Evolutionary conservation across 2,797 vertebrate species (phyloP).

Genomic region (Falco berigora): DNA sequence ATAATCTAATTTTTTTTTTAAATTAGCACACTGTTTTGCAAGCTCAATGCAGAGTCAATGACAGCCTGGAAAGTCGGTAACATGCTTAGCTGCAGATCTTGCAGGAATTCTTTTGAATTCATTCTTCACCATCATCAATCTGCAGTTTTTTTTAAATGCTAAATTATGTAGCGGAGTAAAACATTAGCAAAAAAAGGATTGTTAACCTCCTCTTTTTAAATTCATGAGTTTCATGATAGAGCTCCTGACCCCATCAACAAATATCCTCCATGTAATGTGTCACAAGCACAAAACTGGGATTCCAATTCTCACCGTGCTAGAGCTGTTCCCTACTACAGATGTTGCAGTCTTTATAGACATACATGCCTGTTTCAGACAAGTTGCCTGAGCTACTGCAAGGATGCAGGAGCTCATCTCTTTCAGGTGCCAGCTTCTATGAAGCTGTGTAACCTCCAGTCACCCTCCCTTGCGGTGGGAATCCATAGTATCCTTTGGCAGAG

Average conservation of each 20-base stretch:
- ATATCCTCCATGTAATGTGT: background rate
- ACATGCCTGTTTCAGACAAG: background rate
- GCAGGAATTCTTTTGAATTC: background rate
- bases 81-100: background rate
- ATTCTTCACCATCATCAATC: background rate
- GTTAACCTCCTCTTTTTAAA: background rate
- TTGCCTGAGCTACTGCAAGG: background rate
- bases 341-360: background rate
- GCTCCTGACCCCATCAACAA: background rate
- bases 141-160: background rate
- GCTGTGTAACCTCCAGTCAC: background rate
- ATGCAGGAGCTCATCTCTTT: background rate
- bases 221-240: background rate
- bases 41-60: background rate
- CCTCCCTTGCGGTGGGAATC: background rate
- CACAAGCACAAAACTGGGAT: background rate
- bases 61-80: background rate
- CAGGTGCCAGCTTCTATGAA: background rate
- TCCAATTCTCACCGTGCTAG: background rate
- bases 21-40: background rate
- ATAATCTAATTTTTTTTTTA: background rate
- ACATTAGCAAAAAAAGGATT: background rate
- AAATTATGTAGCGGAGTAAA: background rate
- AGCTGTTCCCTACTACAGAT: background rate
- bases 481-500: background rate